Percentiles rank a stretch among this genome's conserved stretches.
Conservation (phyloP, 2,888 invertebrate species). For the Drosophila birchii region DNA sequence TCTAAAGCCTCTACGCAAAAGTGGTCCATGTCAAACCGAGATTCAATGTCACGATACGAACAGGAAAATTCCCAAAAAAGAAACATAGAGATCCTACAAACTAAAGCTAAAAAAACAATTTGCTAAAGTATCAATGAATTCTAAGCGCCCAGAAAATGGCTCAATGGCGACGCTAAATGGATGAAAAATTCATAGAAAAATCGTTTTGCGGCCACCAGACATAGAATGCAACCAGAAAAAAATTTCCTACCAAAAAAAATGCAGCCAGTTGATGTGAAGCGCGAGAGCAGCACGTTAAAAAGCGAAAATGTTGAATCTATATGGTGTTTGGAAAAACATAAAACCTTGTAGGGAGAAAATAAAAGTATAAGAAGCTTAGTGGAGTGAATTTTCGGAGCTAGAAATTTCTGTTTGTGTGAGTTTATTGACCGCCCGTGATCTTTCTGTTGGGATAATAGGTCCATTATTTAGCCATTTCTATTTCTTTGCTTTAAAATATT, state of each 20-base stretch:
- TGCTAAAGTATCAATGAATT: slow-evolving; percentile 75
- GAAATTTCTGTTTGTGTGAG: not conserved
- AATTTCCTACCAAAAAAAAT: slow-evolving; percentile 23
- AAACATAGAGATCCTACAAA: slow-evolving; percentile 37
- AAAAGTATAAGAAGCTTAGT: slow-evolving; percentile 15
- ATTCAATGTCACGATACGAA: slow-evolving; percentile 59
- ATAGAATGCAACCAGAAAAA: slow-evolving; percentile 37
- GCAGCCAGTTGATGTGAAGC: slow-evolving; percentile 33
- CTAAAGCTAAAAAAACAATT: slow-evolving; percentile 58
- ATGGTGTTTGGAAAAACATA: slow-evolving; percentile 11
- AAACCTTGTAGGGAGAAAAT: slow-evolving; percentile 6
- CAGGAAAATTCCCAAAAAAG: slow-evolving; percentile 13
- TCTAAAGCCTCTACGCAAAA: not conserved
- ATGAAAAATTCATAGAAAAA: slow-evolving; percentile 75
- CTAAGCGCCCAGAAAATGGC: slow-evolving; percentile 73
- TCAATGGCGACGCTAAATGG: slow-evolving; percentile 69
- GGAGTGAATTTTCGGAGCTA: not conserved
- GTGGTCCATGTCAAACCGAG: slow-evolving; percentile 2
- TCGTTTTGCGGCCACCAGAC: slow-evolving; percentile 68
- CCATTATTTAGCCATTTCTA: slow-evolving; percentile 1
- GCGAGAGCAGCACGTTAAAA: slow-evolving; percentile 38
- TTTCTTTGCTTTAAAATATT: slow-evolving; percentile 2
- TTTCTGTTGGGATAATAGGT: not conserved
- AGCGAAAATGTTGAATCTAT: slow-evolving; percentile 31
- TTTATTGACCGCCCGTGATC: slow-evolving; percentile 3